Conservation (phyloP, 37 sponge, comb jelly and placozoan species). For the Ephydatia muelleri region DNA sequence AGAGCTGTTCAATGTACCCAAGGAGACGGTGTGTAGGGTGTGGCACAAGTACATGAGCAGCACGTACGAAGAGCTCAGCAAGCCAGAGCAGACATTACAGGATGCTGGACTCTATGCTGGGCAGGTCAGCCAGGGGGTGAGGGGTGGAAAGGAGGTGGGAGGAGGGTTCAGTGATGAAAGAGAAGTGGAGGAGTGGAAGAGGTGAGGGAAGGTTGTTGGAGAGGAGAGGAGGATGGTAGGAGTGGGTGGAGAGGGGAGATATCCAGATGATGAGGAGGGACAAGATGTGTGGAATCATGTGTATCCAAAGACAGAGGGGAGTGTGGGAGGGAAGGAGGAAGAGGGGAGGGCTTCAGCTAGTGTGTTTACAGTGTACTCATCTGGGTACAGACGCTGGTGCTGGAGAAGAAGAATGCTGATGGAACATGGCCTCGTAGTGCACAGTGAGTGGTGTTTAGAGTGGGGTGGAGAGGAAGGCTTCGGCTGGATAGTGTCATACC, state of each 20-base stretch:
- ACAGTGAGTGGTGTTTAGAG: constrained; percentile 5
- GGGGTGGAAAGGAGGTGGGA: background rate
- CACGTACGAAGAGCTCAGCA: constrained; percentile 73
- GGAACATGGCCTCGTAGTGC: constrained; percentile 67
- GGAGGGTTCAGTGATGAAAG: background rate
- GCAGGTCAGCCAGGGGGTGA: constrained; percentile 63
- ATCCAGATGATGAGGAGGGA: too few species aligned
- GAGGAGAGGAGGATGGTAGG: background rate
- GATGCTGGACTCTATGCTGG: constrained; percentile 78
- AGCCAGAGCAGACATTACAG: constrained; percentile 49
- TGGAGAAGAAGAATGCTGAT: constrained; percentile 75
- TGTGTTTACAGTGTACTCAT: background rate
- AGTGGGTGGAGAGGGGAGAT: background rate
- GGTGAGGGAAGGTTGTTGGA: background rate
- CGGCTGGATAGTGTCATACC: too few species aligned
- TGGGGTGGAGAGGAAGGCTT: background rate
- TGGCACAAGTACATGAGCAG: constrained; percentile 88
- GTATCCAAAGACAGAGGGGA: background rate
- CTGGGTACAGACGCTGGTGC: constrained; percentile 51
- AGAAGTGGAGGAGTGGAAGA: too few species aligned
- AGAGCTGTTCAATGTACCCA: constrained; percentile 46
- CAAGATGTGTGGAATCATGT: background rate
- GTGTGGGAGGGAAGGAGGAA: too few species aligned
- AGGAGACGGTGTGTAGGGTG: constrained; percentile 63
- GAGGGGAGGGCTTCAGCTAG: background rate